Evolutionary conservation across 2,797 vertebrate species (phyloP).

Genomic region (Triplophysa bombifrons): DNA sequence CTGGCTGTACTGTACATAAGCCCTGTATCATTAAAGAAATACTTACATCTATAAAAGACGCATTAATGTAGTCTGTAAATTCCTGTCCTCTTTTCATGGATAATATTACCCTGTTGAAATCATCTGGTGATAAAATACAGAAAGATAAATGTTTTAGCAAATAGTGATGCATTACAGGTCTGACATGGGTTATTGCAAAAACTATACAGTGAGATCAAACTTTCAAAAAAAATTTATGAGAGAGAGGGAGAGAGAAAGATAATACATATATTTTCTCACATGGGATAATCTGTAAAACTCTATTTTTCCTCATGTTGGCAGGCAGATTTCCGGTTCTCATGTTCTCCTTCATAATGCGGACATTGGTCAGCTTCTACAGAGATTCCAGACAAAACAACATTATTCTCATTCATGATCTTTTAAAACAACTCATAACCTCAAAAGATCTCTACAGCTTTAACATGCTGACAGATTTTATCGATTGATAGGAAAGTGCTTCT

Average conservation of each 20-base stretch:
- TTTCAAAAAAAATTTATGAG: not conserved
- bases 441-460: not conserved
- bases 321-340: constrained; percentile 97
- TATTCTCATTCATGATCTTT: not conserved
- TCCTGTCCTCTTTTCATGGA: constrained; percentile 97
- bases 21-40: not conserved
- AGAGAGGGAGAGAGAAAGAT: not conserved
- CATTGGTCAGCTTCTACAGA: constrained; percentile 92
- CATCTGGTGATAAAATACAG: constrained; percentile 77
- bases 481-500: constrained; percentile 50
- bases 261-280: constrained; percentile 44
- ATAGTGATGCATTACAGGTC: not conserved
- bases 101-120: constrained; percentile 97
- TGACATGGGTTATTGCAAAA: not conserved
- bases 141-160: not conserved
- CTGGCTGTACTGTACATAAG: not conserved
- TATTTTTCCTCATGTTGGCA: constrained; percentile 98
- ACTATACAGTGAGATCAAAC: not conserved
- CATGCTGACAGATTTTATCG: not conserved
- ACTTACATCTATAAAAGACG: constrained; percentile 97
- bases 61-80: constrained; percentile 97
- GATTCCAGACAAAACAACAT: not conserved
- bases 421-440: not conserved
- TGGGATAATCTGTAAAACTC: constrained; percentile 98
- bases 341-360: constrained; percentile 98